These are phyloP conservation scores for Trissoscelio sp. DNA, from an alignment of 2,888 invertebrate genomes.

Conservation along the genomic window DNA sequence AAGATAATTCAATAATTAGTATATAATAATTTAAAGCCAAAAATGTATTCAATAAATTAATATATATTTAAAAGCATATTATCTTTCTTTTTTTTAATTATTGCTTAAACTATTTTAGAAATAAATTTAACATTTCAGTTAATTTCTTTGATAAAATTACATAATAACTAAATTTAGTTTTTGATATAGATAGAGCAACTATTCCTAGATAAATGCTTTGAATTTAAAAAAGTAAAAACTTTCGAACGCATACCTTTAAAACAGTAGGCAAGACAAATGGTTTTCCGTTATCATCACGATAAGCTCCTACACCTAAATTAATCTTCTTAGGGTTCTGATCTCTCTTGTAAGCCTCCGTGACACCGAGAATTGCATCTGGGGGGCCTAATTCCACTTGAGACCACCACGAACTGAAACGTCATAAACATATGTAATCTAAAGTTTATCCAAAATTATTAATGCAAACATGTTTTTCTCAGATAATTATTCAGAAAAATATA, in stretches of 20 bases:
- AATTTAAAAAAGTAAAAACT: not conserved
- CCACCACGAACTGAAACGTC: conserved; percentile 90
- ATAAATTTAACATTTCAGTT: too few relatives aligned
- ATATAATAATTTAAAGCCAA: too few relatives aligned
- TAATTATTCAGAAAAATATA: too few relatives aligned
- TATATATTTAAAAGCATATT: too few relatives aligned
- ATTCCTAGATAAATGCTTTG: not conserved
- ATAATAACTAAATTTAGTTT: too few relatives aligned
- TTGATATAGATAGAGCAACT: not conserved
- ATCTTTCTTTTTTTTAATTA: too few relatives aligned
- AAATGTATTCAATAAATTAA: too few relatives aligned
- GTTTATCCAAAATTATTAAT: not conserved
- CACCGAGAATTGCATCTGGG: conserved; percentile 98
- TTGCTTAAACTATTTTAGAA: too few relatives aligned
- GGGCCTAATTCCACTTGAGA: conserved; percentile 97
- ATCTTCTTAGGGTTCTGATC: conserved; percentile 97
- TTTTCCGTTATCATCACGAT: conserved; percentile 98
- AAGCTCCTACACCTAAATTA: conserved; percentile 98
- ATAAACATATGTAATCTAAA: not conserved
- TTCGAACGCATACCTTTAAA: conserved; percentile 84
- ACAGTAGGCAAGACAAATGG: conserved; percentile 97
- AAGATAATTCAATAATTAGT: not conserved
- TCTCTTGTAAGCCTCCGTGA: conserved; percentile 97
- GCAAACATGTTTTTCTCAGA: not conserved
- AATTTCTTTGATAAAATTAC: too few relatives aligned